Evolutionary conservation across 2,797 vertebrate species (phyloP).

Genomic region (Furcifer pardalis): DNA sequence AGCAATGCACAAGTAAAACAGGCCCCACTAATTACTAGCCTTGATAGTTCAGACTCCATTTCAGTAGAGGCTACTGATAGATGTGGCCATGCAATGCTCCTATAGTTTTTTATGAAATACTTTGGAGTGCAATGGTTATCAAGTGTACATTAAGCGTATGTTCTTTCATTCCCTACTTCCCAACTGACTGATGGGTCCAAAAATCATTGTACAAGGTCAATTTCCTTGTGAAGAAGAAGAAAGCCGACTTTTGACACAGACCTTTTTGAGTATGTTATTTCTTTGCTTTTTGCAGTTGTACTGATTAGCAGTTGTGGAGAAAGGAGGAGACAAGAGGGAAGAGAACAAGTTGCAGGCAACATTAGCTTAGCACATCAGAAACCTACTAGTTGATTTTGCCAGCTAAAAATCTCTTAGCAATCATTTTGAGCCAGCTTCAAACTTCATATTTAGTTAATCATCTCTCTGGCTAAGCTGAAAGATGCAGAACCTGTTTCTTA

Average conservation of each 20-base stretch:
- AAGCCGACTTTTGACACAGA: background rate
- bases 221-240: background rate
- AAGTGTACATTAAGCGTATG: too few species aligned
- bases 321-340: background rate
- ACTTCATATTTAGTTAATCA: background rate
- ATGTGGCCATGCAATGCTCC: background rate
- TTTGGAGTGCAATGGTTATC: background rate
- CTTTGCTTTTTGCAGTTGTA: background rate
- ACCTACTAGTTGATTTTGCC: background rate
- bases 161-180: background rate
- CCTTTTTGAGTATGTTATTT: background rate
- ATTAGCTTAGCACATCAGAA: background rate
- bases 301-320: background rate
- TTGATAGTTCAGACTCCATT: slow-evolving; percentile 20
- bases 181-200: background rate
- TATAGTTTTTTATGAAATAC: background rate
- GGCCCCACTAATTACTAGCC: slow-evolving; percentile 24
- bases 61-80: background rate
- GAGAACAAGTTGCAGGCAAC: background rate
- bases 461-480: background rate
- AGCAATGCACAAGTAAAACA: slow-evolving; percentile 47
- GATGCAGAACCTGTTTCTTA: background rate
- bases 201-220: background rate
- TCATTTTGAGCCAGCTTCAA: background rate
- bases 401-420: background rate